Percentiles rank a stretch among this genome's conserved stretches.
Evolutionary conservation across 2,797 vertebrate species (phyloP).

Genomic region (Chaenodraco wilsoni): DNA sequence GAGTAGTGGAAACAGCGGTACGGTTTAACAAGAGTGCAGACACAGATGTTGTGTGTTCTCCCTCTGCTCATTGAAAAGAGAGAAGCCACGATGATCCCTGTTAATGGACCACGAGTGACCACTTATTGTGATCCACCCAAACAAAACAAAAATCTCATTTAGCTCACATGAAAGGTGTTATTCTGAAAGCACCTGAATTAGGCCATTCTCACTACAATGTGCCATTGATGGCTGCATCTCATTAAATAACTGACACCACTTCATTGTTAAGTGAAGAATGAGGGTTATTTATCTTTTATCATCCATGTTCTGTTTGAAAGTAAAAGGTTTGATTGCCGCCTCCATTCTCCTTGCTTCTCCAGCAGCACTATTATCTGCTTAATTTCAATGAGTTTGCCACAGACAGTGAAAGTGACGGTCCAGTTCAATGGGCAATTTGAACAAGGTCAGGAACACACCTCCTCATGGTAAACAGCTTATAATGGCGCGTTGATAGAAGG

Average conservation of each 20-base stretch:
- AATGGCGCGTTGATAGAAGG: constrained; percentile 28
- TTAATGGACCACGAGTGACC: constrained; percentile 88
- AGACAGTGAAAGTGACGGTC: constrained; percentile 77
- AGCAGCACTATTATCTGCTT: constrained; percentile 83
- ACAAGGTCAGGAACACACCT: constrained; percentile 40
- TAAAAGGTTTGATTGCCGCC: constrained; percentile 81
- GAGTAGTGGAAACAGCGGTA: constrained; percentile 62
- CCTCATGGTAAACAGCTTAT: constrained; percentile 51
- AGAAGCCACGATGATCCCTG: constrained; percentile 78
- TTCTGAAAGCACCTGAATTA: constrained; percentile 88
- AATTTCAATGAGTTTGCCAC: constrained; percentile 85
- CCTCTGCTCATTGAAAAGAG: constrained; percentile 69
- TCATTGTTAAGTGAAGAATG: constrained; percentile 85
- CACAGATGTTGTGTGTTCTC: constrained; percentile 82
- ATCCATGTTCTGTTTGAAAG: constrained; percentile 79
- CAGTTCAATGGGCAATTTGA: constrained; percentile 71
- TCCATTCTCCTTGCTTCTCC: constrained; percentile 80
- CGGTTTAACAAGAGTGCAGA: constrained; percentile 63
- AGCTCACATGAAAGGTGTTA: constrained; percentile 88
- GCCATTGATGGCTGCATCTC: constrained; percentile 85
- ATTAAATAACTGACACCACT: constrained; percentile 86
- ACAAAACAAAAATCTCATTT: constrained; percentile 92
- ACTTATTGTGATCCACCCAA: constrained; percentile 88
- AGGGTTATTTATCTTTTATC: constrained; percentile 89
- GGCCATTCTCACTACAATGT: constrained; percentile 84